A percentile compares a stretch with the other conserved stretches of the same genome.
Conservation (phyloP, 1,140 invertebrate genomes). For the Cardiocondyla obscurior region DNA sequence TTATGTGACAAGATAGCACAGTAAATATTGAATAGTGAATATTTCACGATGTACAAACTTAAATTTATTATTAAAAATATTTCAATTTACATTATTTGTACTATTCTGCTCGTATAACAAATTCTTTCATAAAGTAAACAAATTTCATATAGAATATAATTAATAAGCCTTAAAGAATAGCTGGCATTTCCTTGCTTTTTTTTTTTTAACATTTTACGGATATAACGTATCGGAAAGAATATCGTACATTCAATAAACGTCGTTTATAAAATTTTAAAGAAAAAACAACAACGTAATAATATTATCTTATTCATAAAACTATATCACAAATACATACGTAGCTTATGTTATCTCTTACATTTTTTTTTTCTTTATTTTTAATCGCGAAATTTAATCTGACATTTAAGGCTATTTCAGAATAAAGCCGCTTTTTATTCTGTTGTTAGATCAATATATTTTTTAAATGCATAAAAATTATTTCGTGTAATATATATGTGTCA, state of each 20-base stretch:
- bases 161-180: background rate
- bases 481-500: background rate
- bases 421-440: background rate
- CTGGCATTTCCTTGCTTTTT: background rate
- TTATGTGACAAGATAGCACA: conserved; percentile 8
- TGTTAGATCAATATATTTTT: background rate
- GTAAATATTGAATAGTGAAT: background rate
- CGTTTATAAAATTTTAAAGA: background rate
- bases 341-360: background rate
- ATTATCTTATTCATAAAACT: conserved; percentile 7
- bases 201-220: background rate
- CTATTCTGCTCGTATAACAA: background rate
- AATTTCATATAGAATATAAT: background rate
- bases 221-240: background rate
- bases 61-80: background rate
- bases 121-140: background rate
- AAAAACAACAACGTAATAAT: background rate
- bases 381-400: background rate
- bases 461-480: background rate
- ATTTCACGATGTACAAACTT: background rate
- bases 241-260: background rate
- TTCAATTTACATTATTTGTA: conserved; percentile 18
- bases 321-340: conserved; percentile 9
- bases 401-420: background rate
- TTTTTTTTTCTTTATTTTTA: background rate